A percentile compares a stretch with the other conserved stretches of the same genome.
These are phyloP conservation scores for Procapra przewalskii DNA, from an alignment of 2,113 vertebrate species.

Conservation along the genomic window DNA sequence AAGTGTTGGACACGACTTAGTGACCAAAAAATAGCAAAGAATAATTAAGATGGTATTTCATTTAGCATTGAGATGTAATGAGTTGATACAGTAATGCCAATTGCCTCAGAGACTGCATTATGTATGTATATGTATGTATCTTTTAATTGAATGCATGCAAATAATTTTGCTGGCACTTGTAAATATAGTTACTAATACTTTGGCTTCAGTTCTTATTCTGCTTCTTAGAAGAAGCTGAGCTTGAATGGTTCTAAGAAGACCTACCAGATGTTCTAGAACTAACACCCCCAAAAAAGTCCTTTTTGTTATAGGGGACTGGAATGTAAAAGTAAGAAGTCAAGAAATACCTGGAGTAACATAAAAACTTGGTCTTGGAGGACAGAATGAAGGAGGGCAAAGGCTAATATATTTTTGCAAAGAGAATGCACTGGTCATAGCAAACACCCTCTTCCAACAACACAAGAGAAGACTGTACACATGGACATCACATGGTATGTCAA, in stretches of 20 bases:
- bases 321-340: neutral
- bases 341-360: neutral
- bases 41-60: neutral
- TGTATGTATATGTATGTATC: neutral
- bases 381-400: neutral
- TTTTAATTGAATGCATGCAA: neutral
- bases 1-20: neutral
- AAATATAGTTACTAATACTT: neutral
- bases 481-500: neutral
- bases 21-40: neutral
- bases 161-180: neutral
- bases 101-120: neutral
- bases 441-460: neutral
- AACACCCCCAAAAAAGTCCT: neutral
- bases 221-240: neutral
- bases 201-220: neutral
- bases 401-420: neutral
- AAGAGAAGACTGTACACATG: neutral
- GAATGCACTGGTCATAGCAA: neutral
- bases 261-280: neutral
- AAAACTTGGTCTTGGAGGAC: neutral
- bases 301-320: neutral
- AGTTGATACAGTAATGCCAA: neutral
- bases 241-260: neutral
- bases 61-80: neutral